Evolutionary conservation across 2,113 vertebrate genomes (phyloP).

Genomic region (Hemiprocne comata): DNA sequence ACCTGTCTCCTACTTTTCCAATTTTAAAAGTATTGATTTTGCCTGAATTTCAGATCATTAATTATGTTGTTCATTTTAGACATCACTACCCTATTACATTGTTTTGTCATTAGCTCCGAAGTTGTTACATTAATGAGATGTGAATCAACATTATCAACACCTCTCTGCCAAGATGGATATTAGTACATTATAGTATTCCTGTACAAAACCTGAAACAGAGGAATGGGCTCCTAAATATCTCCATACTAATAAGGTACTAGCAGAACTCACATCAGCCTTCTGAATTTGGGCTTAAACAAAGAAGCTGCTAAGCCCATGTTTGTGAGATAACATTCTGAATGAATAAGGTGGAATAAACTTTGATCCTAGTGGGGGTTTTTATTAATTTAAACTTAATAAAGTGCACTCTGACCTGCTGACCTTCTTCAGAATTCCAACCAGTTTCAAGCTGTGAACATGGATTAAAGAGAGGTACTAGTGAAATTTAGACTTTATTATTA

Average conservation of each 20-base stretch:
- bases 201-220: background rate
- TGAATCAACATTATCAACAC: background rate
- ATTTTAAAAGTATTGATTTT: background rate
- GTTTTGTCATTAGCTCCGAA: background rate
- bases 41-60: background rate
- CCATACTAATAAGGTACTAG: background rate
- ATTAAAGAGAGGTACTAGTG: background rate
- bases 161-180: background rate
- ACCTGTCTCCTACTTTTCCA: background rate
- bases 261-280: background rate
- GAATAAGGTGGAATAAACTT: background rate
- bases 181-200: background rate
- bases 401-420: background rate
- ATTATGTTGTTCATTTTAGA: background rate
- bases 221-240: background rate
- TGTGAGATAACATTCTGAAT: slow-evolving; percentile 26
- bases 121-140: background rate
- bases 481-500: background rate
- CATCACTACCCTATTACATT: background rate
- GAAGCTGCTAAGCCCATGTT: background rate
- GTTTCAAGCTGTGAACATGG: slow-evolving; percentile 1
- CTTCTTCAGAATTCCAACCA: background rate
- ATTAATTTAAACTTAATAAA: background rate
- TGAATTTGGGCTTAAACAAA: background rate
- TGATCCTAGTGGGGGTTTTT: background rate